Base-by-base conservation (phyloP, 2,113 vertebrate genomes). In the Beaufortia kweichowensis region DNA sequence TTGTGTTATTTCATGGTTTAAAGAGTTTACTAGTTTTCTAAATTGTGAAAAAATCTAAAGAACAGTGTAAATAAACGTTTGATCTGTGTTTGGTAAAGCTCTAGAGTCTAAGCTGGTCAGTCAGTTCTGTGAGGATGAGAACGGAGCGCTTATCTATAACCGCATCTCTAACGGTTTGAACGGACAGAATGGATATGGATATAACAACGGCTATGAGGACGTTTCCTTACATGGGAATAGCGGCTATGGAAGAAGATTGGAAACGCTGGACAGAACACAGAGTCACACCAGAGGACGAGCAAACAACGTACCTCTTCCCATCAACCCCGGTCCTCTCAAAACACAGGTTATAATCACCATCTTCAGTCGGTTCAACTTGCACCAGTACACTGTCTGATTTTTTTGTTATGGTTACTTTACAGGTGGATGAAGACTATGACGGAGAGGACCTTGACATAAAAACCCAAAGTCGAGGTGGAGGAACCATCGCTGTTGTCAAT, bases 121-220 rank as follows among this genome's bases (percentile, higher is more conserved):
- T 80, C 94, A 95, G 48, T 94, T 96, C 84, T 96, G 95, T 88
- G 94, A 96, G 87, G 94, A 96, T 88, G 94, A 96, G 87, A 94
- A 94, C 24, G 92, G 93, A 2, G 93, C 91, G 29, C 88, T 93
- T 53, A 88, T 94, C 85, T 92, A 93, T 83, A 95, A 94, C 66
- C 91, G 23, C 11, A 83, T 94, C 11, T 83, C 88, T 85, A 94
- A 93, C 33, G 81, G 87, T 66, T 86, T 28, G 15, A 83, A 89
- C 73, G 90, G 87, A 77, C 82, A 86, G 77, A 87, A 65, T 7
- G 81, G 73, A 66, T 77, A 87, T 1, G 70, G 84, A 48, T 87
- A 87, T 57, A 86, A 83, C 31, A 87, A 85, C 15, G 85, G 84
- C 1, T 75, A 84, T 55, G 60, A 61, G 17, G 85, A 83, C 24